These are phyloP conservation scores for Agonopterix heracliana DNA, from an alignment of 2,888 invertebrate species.

Conservation along the genomic window DNA sequence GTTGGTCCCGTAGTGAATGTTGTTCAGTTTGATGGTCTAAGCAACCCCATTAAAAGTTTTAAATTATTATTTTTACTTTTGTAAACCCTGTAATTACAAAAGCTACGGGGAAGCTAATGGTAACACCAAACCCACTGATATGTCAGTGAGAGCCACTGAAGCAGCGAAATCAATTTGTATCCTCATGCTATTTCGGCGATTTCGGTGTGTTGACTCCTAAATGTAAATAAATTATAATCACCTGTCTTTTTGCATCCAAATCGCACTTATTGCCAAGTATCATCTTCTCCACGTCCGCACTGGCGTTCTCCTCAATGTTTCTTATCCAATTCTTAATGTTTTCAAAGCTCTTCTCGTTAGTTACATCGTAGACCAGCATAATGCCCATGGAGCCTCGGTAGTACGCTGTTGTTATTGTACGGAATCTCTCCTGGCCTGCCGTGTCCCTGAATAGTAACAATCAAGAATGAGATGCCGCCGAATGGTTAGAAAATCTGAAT, in stretches of 20 bases:
- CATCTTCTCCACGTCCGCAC: constrained; percentile 99
- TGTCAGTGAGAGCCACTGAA: no score
- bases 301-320: constrained; percentile 99
- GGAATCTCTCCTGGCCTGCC: constrained; percentile 98
- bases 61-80: no score
- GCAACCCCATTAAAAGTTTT: no score
- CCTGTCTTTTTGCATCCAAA: constrained; percentile 95
- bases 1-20: no score
- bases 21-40: no score
- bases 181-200: no score
- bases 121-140: no score
- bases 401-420: constrained; percentile 99
- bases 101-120: no score
- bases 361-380: constrained; percentile 99
- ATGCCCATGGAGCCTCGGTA: constrained; percentile 99
- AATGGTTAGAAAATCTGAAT: not conserved
- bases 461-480: not conserved
- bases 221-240: constrained; percentile 39
- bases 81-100: no score
- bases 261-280: constrained; percentile 99
- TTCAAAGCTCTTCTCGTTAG: constrained; percentile 99
- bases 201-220: no score
- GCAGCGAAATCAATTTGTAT: no score
- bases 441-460: constrained; percentile 87
- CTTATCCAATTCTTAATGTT: constrained; percentile 99